Conservation (phyloP, 2,888 invertebrate species). For the Heliconius sara region DNA sequence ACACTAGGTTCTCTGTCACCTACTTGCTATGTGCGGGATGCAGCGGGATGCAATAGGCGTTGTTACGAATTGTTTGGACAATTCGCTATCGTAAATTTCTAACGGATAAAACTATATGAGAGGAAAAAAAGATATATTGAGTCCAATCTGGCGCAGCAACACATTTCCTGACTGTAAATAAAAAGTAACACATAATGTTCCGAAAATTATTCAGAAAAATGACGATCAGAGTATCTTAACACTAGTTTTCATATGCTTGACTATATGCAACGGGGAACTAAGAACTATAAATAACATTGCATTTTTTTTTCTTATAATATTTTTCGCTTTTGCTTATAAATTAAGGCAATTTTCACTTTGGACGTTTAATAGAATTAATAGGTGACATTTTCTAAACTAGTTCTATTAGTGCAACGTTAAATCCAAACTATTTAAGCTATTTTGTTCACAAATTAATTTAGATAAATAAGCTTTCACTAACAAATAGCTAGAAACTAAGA, state of each 20-base stretch:
- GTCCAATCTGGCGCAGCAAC: too few relatives aligned
- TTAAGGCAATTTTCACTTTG: conserved; percentile 3
- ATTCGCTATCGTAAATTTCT: too few relatives aligned
- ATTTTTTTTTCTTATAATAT: background rate
- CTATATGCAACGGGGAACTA: background rate
- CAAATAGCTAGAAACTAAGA: background rate
- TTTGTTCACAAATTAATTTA: conserved; percentile 10
- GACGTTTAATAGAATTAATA: conserved; percentile 38
- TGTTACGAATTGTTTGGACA: too few relatives aligned
- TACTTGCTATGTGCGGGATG: too few relatives aligned
- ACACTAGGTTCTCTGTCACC: too few relatives aligned
- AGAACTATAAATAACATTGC: background rate
- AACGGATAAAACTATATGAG: too few relatives aligned
- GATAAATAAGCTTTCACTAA: conserved; percentile 3
- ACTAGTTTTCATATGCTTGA: background rate
- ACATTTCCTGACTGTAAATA: too few relatives aligned
- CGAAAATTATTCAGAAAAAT: too few relatives aligned
- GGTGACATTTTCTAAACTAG: conserved; percentile 41
- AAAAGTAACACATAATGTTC: too few relatives aligned
- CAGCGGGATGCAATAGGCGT: too few relatives aligned
- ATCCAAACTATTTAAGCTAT: conserved; percentile 21
- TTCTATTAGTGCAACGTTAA: conserved; percentile 32
- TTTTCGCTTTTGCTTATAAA: background rate
- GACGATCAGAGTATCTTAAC: background rate
- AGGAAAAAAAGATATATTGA: too few relatives aligned